Conservation (phyloP, 2,797 vertebrate species). For the Falco cherrug region DNA sequence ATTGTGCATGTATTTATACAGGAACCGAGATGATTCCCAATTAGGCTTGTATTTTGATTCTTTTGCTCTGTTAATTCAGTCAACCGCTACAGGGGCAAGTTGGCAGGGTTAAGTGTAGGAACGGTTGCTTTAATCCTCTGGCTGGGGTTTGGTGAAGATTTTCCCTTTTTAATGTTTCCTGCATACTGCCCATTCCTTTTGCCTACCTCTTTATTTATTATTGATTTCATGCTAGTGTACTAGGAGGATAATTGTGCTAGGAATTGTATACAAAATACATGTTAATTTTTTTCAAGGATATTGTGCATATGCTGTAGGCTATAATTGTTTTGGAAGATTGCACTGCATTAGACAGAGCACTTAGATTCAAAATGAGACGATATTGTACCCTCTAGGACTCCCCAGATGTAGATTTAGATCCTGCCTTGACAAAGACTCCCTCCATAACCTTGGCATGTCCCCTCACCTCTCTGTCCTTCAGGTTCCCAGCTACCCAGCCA, state of each 20-base stretch:
- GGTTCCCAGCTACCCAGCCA: neutral
- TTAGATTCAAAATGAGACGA: slow-evolving; percentile 2
- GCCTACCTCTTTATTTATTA: neutral
- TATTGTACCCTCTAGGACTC: slow-evolving; percentile 45
- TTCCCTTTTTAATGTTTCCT: neutral
- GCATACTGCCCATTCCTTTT: neutral
- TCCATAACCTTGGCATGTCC: neutral
- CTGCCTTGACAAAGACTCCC: slow-evolving; percentile 11
- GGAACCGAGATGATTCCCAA: neutral
- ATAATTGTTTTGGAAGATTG: slow-evolving; percentile 59
- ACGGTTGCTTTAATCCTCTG: neutral
- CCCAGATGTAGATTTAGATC: slow-evolving; percentile 21
- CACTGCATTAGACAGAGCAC: slow-evolving; percentile 16
- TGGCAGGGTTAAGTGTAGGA: neutral
- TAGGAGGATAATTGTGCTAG: neutral
- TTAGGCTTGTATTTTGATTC: neutral
- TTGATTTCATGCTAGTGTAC: neutral
- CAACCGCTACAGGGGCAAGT: neutral
- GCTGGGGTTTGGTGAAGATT: neutral
- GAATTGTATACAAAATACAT: slow-evolving; percentile 29
- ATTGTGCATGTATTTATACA: neutral
- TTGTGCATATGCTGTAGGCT: slow-evolving; percentile 5
- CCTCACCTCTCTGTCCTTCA: neutral
- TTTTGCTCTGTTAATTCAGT: neutral
- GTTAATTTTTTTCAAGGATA: slow-evolving; percentile 36